These are phyloP conservation scores for Todiramphus chloris DNA, from an alignment of 2,113 vertebrate genomes.

Conservation along the genomic window DNA sequence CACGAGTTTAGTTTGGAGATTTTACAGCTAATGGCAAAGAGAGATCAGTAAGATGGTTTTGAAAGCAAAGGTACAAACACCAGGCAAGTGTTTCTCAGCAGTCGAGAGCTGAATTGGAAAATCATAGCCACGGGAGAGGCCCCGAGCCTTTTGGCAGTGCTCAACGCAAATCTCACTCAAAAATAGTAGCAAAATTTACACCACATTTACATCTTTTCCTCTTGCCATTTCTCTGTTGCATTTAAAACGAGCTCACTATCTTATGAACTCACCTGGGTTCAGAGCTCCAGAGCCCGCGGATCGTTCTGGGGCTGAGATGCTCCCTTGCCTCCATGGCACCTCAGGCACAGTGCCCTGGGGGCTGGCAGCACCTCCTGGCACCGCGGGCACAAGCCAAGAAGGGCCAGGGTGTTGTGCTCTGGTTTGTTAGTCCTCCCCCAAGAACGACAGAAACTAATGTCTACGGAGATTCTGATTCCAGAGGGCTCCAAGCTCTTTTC, in stretches of 20 bases:
- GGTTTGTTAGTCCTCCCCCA: not conserved
- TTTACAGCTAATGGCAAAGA: not conserved
- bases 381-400: not conserved
- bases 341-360: not conserved
- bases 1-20: not conserved
- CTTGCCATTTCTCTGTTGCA: not conserved
- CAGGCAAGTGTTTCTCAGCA: not conserved
- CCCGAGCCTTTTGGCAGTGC: not conserved
- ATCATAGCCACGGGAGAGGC: not conserved
- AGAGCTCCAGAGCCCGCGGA: not conserved
- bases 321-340: not conserved
- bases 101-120: not conserved
- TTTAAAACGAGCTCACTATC: not conserved
- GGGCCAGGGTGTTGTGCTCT: not conserved
- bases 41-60: not conserved
- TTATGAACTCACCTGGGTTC: not conserved
- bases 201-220: not conserved
- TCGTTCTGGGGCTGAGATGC: not conserved
- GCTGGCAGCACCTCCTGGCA: not conserved
- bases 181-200: not conserved
- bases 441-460: not conserved
- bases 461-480: not conserved
- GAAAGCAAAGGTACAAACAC: not conserved
- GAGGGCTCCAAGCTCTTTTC: not conserved
- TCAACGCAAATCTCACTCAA: not conserved